Evolutionary conservation across 2,888 invertebrate genomes (phyloP), one percentile per base, ranked within the genome.

Genomic region (Meandrusa payeni): DNA sequence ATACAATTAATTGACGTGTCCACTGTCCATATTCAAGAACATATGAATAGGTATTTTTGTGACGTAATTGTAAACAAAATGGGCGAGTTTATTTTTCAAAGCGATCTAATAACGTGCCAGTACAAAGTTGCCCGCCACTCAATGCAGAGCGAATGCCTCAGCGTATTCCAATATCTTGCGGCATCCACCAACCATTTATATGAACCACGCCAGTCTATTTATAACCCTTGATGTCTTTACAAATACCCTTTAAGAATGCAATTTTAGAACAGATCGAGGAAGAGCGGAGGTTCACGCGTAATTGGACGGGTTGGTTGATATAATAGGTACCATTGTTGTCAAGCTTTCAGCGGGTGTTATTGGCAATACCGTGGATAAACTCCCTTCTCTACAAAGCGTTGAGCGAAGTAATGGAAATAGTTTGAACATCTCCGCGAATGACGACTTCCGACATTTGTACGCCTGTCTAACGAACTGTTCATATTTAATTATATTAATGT

Each of bases 161-260:
- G 57, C 58, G 65, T 68, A 63, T 65, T 70, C 57, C 68, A 74
- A 73, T 75, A 71, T 59, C 51, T 46, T 46, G 54, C 56, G 61
- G 64, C 57, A 59, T 64, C 59, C 58, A 54, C 59, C 56, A 54
- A 60, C 60, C 54, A 61, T 69, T 67, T 66, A 66, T 59, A 57
- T 59, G 42, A 50, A 49, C 41, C 45, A 41, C 10, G 46, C 74
- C 68, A 69, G 43, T 12, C 6, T 33, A 9, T 4, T 9, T 7
- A 36, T 47, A 52, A 41, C 39, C 52, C 44, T 41, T 2, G 38
- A 3, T 24, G 15, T 20, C 23, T 11, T 55, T 47, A 54, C 51
- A 48, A 49, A 34, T 47, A 40, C 32, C 38, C 33, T 33, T 39
- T 10, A 17, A 46, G 22, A 24, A 47, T 45, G 47, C 47, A 49